phyloP scores from a whole-genome alignment of 1,140 invertebrate genomes.

The Apolygus lucorum region DNA sequence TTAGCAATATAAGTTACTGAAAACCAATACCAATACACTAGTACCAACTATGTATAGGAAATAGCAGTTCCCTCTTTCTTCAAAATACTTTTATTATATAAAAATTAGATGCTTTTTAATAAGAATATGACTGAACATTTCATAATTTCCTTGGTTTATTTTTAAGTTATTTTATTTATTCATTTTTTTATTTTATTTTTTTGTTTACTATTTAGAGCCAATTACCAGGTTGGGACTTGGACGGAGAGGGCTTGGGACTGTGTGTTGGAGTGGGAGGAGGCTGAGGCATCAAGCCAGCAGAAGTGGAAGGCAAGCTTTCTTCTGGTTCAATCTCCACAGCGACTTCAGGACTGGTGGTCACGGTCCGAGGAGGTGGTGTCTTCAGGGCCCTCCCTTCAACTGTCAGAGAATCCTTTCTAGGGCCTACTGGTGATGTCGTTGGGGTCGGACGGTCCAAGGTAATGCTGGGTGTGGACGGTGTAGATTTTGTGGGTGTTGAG shows the following conservation, averaged over 20 bases:
- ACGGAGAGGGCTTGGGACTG: conserved; percentile 30
- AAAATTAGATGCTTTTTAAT: too few species aligned
- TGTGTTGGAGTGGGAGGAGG: conserved; percentile 32
- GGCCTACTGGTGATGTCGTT: neutral
- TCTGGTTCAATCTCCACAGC: conserved; percentile 37
- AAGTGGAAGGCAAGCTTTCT: conserved; percentile 28
- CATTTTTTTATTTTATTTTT: neutral
- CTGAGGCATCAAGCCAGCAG: conserved; percentile 36
- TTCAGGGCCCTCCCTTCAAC: neutral
- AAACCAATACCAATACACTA: too few species aligned
- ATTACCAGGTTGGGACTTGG: conserved; percentile 24
- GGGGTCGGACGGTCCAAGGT: neutral
- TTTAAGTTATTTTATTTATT: too few species aligned
- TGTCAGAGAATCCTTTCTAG: neutral
- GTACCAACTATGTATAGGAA: too few species aligned
- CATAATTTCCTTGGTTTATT: too few species aligned
- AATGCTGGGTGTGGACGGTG: neutral
- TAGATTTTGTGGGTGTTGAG: neutral
- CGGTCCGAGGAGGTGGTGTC: neutral
- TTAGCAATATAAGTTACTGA: too few species aligned
- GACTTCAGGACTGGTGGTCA: neutral
- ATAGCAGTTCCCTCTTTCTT: too few species aligned
- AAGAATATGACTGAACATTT: neutral
- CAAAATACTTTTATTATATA: too few species aligned
- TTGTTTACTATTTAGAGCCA: conserved; percentile 20